These are phyloP conservation scores for Nyctibius grandis DNA, from an alignment of 2,797 vertebrate genomes.

Conservation along the genomic window DNA sequence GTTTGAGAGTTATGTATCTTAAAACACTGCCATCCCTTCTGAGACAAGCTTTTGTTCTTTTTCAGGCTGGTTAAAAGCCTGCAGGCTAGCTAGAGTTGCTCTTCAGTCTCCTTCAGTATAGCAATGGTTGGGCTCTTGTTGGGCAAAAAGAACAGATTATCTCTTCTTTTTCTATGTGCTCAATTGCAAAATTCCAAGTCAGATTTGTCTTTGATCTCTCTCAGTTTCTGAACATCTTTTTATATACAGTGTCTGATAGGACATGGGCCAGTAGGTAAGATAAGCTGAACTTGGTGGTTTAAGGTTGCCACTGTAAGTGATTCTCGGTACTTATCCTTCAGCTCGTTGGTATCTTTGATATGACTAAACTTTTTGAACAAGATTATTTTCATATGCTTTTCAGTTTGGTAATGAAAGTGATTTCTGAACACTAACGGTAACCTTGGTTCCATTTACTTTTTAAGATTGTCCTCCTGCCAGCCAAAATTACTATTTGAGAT, in stretches of 20 bases:
- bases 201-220: background rate
- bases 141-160: background rate
- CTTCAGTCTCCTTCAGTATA: background rate
- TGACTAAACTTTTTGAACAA: background rate
- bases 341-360: background rate
- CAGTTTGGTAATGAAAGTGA: background rate
- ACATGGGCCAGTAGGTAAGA: background rate
- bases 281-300: background rate
- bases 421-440: background rate
- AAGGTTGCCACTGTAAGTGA: background rate
- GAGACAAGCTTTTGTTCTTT: background rate
- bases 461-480: background rate
- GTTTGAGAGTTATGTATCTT: background rate
- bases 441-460: background rate
- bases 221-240: background rate
- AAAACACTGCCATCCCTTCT: fast-evolving
- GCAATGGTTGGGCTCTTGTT: background rate
- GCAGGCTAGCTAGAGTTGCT: background rate
- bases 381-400: background rate
- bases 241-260: background rate
- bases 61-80: background rate
- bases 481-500: background rate
- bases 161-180: background rate
- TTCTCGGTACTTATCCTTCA: background rate
- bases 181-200: background rate